Evolutionary conservation across 1,140 invertebrate genomes (phyloP), one percentile per base, ranked within the genome.

Genomic region (Triops longicaudatus): DNA sequence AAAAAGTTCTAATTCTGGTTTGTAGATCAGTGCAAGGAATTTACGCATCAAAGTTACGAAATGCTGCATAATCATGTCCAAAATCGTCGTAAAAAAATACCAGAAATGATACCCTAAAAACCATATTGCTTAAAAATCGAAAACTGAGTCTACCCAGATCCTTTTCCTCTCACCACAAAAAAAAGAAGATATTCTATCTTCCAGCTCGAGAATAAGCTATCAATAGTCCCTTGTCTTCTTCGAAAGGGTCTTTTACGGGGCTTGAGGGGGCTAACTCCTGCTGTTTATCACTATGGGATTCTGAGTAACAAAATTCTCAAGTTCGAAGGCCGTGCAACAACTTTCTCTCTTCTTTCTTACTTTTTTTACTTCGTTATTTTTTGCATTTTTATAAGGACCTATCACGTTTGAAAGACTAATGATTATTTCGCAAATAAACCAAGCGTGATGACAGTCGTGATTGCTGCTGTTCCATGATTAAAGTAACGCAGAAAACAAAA

Each of bases 391-490:
- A 63, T 63, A 14, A 22, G 17, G 14, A 63, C 17, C 50, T 63
- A 41, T 26, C 37, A 42, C 28, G 26, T 74, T 74, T 74, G 37
- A 42, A 26, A 41, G 28, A 74, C 73, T 22, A 74, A 26, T 41
- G 73, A 74, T 42, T 41, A 74, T 42, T 42, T 27, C 26, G 73
- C 43, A 37, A 42, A 44, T 31, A 74, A 74, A 74, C 43, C 28
- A 37, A 42, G 73, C 73, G 43, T 31, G 43, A 26, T 74, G 73
- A 44, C 37, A 74, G 73, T 42, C 26, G 37, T 26, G 73, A 74
- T 42, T 1, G 37, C 37, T 44, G 72, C 31, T 41, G n/a, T 11
- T 41, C 17, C 22, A 31, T 31, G 73, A 26, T 44, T 44, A 42
- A 42, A 14, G 26, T 37, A 37, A 41, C n/a, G n/a, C 1, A 74